Conservation (phyloP, 2,797 vertebrate genomes). For the Acestrorhynchus altus region DNA sequence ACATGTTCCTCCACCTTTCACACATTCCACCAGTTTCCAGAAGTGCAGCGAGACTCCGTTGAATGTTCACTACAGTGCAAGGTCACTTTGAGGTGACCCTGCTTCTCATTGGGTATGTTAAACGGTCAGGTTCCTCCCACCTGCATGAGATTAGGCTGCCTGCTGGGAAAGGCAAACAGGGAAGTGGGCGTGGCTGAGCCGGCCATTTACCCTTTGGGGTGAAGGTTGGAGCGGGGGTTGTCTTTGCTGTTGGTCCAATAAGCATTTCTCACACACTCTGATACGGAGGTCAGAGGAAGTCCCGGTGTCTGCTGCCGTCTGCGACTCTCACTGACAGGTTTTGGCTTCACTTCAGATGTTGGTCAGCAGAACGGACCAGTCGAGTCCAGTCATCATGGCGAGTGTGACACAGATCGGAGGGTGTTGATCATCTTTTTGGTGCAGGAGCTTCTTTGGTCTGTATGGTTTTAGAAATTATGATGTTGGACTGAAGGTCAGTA, state of each 20-base stretch:
- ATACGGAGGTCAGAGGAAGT: constrained; percentile 3
- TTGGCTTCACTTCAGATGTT: background rate
- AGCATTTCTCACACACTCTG: background rate
- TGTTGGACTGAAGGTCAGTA: too few species aligned
- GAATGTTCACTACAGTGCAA: background rate
- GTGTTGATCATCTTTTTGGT: too few species aligned
- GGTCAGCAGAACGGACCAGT: background rate
- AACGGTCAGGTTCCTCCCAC: background rate
- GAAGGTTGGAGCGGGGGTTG: background rate
- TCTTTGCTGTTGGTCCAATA: background rate
- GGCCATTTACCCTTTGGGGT: background rate
- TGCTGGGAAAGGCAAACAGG: constrained; percentile 6
- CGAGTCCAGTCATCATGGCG: background rate
- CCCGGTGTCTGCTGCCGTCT: background rate
- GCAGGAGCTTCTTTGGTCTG: too few species aligned
- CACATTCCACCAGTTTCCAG: background rate
- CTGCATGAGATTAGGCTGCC: background rate
- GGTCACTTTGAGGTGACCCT: background rate
- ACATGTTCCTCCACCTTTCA: background rate
- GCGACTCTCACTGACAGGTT: background rate
- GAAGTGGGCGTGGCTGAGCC: background rate
- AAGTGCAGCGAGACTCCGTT: background rate
- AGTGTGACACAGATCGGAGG: too few species aligned
- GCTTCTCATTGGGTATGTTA: background rate
- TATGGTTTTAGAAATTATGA: too few species aligned